These are phyloP conservation scores for Arion vulgaris DNA, from an alignment of 1,140 invertebrate species.

Conservation along the genomic window DNA sequence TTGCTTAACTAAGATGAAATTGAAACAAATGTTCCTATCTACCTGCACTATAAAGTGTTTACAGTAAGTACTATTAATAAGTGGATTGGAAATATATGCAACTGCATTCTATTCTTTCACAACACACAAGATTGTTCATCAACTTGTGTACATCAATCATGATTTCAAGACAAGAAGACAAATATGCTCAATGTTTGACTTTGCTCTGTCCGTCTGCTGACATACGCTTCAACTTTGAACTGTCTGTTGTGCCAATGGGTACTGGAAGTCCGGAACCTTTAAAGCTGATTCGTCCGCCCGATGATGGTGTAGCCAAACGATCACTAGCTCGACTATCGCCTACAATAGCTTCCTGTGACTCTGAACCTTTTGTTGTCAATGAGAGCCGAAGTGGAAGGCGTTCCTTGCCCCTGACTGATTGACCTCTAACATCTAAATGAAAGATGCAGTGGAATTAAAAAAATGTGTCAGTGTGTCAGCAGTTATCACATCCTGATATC, in stretches of 20 bases:
- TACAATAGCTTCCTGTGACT: constrained; percentile 51
- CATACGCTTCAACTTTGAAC: constrained; percentile 62
- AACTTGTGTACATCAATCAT: neutral
- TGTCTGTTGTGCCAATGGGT: constrained; percentile 61
- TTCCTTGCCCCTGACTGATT: constrained; percentile 57
- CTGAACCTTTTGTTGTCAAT: constrained; percentile 60
- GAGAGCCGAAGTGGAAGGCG: constrained; percentile 62
- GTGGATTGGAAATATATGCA: neutral
- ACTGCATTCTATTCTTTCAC: neutral
- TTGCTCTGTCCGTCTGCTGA: constrained; percentile 52
- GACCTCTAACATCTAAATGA: constrained; percentile 61
- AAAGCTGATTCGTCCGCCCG: constrained; percentile 65
- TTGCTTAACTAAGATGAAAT: neutral
- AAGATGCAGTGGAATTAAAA: constrained; percentile 46
- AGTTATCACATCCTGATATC: neutral
- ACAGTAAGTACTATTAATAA: neutral
- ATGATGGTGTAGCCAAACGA: constrained; percentile 66
- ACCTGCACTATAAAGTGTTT: neutral
- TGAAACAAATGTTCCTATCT: neutral
- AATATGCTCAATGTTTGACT: constrained; percentile 34
- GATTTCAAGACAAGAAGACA: neutral
- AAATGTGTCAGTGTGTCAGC: constrained; percentile 10
- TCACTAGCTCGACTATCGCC: constrained; percentile 62
- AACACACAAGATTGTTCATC: neutral
- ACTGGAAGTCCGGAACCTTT: constrained; percentile 67